Conservation (phyloP, 1,140 invertebrate genomes). For the Sycobia sp. region DNA sequence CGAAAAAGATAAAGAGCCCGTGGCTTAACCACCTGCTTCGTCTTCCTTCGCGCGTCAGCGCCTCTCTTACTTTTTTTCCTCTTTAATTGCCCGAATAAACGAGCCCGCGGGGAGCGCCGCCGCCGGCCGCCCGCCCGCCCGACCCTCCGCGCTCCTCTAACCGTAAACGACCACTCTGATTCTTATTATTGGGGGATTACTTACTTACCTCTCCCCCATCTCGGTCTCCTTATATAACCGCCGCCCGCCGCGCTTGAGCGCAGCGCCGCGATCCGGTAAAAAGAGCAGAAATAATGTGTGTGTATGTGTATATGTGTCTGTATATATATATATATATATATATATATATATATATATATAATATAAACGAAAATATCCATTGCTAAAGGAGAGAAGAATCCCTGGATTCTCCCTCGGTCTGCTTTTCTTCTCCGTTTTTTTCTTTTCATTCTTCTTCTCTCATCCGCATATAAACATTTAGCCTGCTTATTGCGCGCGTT, state of each 20-base stretch:
- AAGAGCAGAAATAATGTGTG: too few relatives aligned
- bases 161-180: constrained; percentile 40
- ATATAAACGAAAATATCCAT: not conserved
- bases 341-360: not conserved
- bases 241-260: too few relatives aligned
- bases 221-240: not conserved
- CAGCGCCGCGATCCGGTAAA: too few relatives aligned
- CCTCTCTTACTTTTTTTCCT: constrained; percentile 31
- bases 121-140: too few relatives aligned
- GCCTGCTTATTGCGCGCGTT: not conserved
- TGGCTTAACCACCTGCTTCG: constrained; percentile 45
- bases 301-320: too few relatives aligned
- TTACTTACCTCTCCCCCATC: constrained; percentile 7
- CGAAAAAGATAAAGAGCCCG: constrained; percentile 35
- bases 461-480: too few relatives aligned
- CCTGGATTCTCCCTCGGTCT: not conserved
- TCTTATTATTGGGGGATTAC: constrained; percentile 31
- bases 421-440: constrained; percentile 31
- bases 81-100: constrained; percentile 39
- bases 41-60: constrained; percentile 36
- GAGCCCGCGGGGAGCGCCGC: constrained; percentile 4
- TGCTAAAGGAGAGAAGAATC: not conserved
- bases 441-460: not conserved
- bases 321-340: too few relatives aligned
- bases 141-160: too few relatives aligned